Percentiles rank a stretch among this genome's conserved stretches.
Conservation (phyloP, 1,140 invertebrate genomes). For the Drosophila malerkotliana region DNA sequence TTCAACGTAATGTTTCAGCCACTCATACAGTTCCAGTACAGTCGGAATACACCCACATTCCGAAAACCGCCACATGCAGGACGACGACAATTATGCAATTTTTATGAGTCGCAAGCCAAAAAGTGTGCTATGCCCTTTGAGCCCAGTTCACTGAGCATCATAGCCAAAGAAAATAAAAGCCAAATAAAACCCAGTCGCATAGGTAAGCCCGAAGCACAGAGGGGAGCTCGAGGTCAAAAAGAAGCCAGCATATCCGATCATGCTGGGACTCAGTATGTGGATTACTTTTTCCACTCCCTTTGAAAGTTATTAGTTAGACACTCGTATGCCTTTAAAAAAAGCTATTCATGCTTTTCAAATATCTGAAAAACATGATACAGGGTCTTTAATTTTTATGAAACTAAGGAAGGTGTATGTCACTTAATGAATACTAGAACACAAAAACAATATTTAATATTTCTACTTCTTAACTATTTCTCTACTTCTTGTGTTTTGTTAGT, state of each 20-base stretch:
- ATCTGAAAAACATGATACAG: no score
- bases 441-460: no score
- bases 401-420: no score
- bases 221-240: constrained; percentile 40
- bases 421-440: no score
- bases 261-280: constrained; percentile 10
- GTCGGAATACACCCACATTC: constrained; percentile 1
- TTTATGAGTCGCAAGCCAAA: constrained; percentile 67
- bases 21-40: constrained; percentile 9
- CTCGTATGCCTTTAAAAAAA: background rate
- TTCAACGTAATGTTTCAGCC: constrained; percentile 49
- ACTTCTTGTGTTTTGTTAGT: no score
- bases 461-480: no score
- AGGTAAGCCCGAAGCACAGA: constrained; percentile 9
- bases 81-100: constrained; percentile 77
- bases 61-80: constrained; percentile 32
- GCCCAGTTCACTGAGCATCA: constrained; percentile 28
- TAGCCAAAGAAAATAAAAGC: constrained; percentile 35
- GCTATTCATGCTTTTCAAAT: background rate
- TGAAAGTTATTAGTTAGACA: background rate
- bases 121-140: constrained; percentile 65
- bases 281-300: background rate
- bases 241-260: constrained; percentile 26
- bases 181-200: constrained; percentile 30
- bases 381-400: no score